Base-by-base conservation (phyloP, 2,888 invertebrate genomes). In the Coleophora deauratella region DNA sequence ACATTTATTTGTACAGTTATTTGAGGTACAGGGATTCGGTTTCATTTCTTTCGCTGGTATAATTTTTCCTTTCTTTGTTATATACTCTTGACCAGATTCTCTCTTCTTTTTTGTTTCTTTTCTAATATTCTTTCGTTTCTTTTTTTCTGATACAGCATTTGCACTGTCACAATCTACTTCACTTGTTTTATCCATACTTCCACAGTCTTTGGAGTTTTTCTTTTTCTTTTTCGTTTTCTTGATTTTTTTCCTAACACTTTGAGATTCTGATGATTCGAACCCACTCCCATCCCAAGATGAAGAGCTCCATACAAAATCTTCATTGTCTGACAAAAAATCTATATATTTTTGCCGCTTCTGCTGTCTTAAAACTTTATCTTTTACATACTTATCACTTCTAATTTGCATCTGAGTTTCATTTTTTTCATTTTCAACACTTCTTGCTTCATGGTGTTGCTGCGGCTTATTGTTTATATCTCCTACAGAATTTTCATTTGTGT, bases 11-110 rank as follows among this genome's bases (percentile, higher is more conserved):
- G 28, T 11, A 41, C 44, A 47, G 10, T 43, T 44, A 30, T 42
- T 38, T 13, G 15, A 37, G 6, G 30, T 3, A 33, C 44, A 47
- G 9, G 46, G 41, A 33, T 50, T 50, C 14, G 37, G 32, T 40
- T 46, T 37, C 21, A 39, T 31, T 27, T 35, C 34, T 33, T 38
- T 44, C 1, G 7, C 38, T 4, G 10, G 27, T 35, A 14, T 9
- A 13, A 14, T 32, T 35, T 13, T 31, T 38, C 28, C 32, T 36
- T 36, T 14, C 11, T 12, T 15, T 10, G 9, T 36, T 30, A 10
- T 9, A 13, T 34, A 27, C 15, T 32, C 13, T n/a, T 42, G 9
- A 33, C 37, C 35, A 9, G 28, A 21, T 15, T 36, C 33, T 40
- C 35, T 41, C 27, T 27, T 28, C 12, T 7, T 11, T 35, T 38